Base-by-base conservation (phyloP, 2,888 invertebrate genomes). In the Pristionchus maxplancki region DNA sequence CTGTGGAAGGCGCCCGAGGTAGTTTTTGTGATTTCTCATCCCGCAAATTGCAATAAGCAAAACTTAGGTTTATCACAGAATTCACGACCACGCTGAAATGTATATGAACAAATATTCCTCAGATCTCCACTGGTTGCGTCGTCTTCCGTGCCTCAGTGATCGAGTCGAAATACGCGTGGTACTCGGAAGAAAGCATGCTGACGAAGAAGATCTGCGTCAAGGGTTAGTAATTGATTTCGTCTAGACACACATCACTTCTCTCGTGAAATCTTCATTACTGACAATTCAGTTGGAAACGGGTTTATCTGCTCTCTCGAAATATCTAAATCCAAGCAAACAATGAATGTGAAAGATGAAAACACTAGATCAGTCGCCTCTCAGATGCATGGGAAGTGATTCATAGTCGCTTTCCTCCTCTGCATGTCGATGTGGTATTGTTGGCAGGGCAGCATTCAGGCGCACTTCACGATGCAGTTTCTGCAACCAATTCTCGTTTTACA, bases 121-220 rank as follows among this genome's bases (percentile, higher is more conserved):
- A 91, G 91, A 89, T 91, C n/a, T 90, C 90, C 24, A 87, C 90
- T 28, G 91, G 93, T 34, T 95, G 95, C 86, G 91, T 95, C 17
- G 86, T 92, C 40, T 93, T 95, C 89, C 91, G 91, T 24, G 95
- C 94, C 20, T 93, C 93, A 17, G 94, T 95, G 11, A 93, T 95
- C 67, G 94, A 95, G 86, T 93, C 94, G 20, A 91, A 93, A 34
- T 91, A 91, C 88, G 89, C 93, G 5, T 95, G 94, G 94, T 95
- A 94, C 89, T 91, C 92, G 50, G 93, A 94, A 71, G 94, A 94
- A 3, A 93, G 93, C 44, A 92, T 93, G 40, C 89, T 95, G 82
- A 94, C 94, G 13, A 91, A 93, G 83, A 90, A 89, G 88, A 92
- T 95, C 87, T 95, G 95, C 89, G 90, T 93, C 58, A 88, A 92